phyloP scores from a whole-genome alignment of 1,140 invertebrate species.

The Trigoniulus corallinus region DNA sequence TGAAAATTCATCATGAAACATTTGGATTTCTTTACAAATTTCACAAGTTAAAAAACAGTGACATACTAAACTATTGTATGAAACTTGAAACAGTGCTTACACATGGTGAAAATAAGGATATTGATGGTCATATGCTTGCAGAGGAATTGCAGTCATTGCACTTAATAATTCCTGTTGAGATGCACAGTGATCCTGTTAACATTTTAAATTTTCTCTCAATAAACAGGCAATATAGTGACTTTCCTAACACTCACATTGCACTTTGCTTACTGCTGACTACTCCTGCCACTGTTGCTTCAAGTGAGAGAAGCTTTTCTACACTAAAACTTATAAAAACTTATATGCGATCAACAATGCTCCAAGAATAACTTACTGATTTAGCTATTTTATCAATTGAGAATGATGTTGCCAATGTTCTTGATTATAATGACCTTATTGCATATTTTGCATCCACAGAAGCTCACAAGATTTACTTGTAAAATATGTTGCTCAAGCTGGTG shows the following conservation, averaged over 20 bases:
- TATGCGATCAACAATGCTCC: constrained; percentile 14
- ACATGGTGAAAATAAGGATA: neutral
- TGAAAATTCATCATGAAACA: neutral
- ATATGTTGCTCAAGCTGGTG: no score
- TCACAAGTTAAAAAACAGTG: neutral
- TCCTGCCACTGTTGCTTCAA: constrained; percentile 12
- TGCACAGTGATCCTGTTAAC: neutral
- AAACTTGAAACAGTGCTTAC: neutral
- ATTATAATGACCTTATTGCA: constrained; percentile 8
- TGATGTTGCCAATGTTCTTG: constrained; percentile 5
- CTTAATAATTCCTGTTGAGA: neutral
- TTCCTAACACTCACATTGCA: neutral
- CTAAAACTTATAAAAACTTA: constrained; percentile 17
- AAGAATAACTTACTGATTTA: constrained; percentile 10
- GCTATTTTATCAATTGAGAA: constrained; percentile 15
- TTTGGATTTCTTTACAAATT: neutral
- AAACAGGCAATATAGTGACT: neutral
- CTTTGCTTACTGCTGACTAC: constrained; percentile 8
- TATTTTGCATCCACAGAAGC: constrained; percentile 4
- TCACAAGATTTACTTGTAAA: neutral
- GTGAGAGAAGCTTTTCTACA: constrained; percentile 16
- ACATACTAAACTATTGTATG: neutral
- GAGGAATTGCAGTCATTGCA: neutral
- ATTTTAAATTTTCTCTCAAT: neutral
- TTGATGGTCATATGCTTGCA: neutral